Evolutionary conservation across 2,113 vertebrate species (phyloP).

Genomic region (Otolemur garnettii): DNA sequence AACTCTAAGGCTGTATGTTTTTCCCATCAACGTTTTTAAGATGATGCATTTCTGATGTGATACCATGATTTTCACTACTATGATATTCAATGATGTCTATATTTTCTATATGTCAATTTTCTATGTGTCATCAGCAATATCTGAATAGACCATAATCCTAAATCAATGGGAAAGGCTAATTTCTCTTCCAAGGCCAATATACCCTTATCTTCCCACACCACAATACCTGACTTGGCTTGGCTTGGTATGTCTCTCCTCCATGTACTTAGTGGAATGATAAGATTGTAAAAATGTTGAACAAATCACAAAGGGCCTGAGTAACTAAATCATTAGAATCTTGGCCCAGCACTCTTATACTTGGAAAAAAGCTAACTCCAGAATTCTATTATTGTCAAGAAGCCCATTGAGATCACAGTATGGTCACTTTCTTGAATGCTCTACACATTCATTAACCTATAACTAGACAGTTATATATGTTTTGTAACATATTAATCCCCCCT

Average conservation of each 20-base stretch:
- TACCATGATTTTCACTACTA: background rate
- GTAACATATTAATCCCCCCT: no score
- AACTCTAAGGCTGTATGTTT: background rate
- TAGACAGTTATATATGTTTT: background rate
- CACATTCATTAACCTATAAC: slow-evolving; percentile 90
- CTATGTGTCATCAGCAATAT: background rate
- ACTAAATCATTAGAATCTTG: background rate
- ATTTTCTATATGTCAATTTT: background rate
- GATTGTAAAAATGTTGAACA: slow-evolving; percentile 11
- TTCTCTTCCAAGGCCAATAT: background rate
- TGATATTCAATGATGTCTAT: background rate
- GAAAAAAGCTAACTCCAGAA: slow-evolving; percentile 87
- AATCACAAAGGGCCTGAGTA: background rate
- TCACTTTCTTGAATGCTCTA: slow-evolving; percentile 92
- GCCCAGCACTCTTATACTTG: background rate
- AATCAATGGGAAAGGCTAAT: background rate
- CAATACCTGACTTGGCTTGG: background rate
- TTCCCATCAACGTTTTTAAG: background rate
- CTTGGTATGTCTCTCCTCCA: background rate
- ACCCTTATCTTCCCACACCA: background rate
- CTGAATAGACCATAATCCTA: background rate
- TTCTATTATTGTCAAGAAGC: slow-evolving; percentile 92
- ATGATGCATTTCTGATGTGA: background rate
- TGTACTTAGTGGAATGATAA: background rate
- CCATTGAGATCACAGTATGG: slow-evolving; percentile 94